phyloP scores from a whole-genome alignment of 2,113 vertebrate genomes.

The Scomber colias region DNA sequence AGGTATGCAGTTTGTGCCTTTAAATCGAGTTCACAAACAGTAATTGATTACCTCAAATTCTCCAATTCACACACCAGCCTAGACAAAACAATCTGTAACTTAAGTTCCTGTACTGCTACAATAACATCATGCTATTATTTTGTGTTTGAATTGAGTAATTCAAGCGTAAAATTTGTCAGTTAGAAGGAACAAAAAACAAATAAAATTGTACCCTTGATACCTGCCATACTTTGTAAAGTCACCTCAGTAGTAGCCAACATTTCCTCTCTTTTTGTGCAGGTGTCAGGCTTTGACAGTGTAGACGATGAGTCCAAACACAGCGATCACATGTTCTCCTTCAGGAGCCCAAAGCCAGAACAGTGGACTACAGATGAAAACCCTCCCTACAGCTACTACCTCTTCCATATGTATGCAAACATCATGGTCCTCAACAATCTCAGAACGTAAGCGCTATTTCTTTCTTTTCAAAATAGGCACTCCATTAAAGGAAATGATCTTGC shows the following conservation, averaged over 20 bases:
- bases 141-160: no score
- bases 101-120: no score
- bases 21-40: background rate
- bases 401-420: conserved; percentile 96
- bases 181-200: background rate
- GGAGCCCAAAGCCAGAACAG: conserved; percentile 91
- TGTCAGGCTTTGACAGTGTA: conserved; percentile 96
- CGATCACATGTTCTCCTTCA: conserved; percentile 94
- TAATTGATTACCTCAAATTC: no score
- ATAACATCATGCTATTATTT: no score
- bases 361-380: conserved; percentile 92
- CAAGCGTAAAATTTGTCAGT: background rate
- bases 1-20: background rate
- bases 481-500: background rate
- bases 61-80: no score
- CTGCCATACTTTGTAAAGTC: background rate
- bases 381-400: conserved; percentile 95
- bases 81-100: no score
- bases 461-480: background rate
- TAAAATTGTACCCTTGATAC: background rate
- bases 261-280: conserved; percentile 76
- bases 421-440: conserved; percentile 96
- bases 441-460: conserved; percentile 84
- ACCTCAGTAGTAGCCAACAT: background rate
- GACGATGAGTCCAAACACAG: conserved; percentile 97